These are phyloP conservation scores for Caerostris extrusa DNA, from an alignment of 1,140 invertebrate species.

Conservation along the genomic window DNA sequence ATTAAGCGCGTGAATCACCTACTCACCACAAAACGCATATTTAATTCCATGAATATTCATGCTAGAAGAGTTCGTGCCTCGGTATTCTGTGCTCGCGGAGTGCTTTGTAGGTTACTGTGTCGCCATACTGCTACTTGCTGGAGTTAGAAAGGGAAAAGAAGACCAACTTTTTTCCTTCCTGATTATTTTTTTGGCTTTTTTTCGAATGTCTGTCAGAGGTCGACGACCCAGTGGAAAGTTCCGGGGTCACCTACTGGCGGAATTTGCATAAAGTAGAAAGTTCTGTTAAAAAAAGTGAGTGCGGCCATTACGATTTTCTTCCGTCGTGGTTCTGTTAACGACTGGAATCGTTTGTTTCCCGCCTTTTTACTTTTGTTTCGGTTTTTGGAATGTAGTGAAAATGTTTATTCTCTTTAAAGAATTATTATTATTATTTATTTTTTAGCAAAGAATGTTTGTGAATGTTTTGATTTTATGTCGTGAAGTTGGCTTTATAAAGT, in stretches of 20 bases:
- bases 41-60: background rate
- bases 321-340: no score
- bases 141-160: background rate
- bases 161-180: slow-evolving; percentile 46
- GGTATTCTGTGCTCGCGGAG: background rate
- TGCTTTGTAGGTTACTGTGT: slow-evolving; percentile 47
- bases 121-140: background rate
- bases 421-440: no score
- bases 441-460: no score
- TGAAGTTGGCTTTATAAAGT: no score
- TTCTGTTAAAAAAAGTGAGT: no score
- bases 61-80: background rate
- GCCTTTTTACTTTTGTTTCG: no score
- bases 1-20: background rate
- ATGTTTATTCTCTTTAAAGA: no score
- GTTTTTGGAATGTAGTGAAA: no score
- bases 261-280: slow-evolving; percentile 17
- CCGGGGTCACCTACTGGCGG: slow-evolving; percentile 42
- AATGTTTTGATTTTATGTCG: no score
- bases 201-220: slow-evolving; percentile 28
- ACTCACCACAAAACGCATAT: background rate
- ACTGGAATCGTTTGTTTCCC: no score
- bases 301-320: no score
- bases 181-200: background rate
- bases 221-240: background rate